Evolutionary conservation across 2,797 vertebrate genomes (phyloP).

Genomic region (Mormyrops attenuatus): DNA sequence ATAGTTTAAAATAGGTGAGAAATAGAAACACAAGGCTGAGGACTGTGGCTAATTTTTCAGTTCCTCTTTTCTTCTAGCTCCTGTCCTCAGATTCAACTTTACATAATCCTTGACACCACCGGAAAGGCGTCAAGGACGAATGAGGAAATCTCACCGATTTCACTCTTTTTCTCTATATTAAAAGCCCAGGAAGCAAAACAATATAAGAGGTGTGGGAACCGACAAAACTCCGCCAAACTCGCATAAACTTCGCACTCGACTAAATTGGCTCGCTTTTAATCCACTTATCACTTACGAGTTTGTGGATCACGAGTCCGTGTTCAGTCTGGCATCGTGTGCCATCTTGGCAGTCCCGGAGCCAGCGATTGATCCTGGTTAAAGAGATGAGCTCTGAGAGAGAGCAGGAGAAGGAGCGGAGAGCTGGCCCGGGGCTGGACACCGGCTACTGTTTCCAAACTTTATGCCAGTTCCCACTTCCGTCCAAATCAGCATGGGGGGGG

Average conservation of each 20-base stretch:
- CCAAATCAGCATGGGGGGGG: neutral
- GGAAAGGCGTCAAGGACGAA: neutral
- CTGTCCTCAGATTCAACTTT: neutral
- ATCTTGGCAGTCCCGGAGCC: neutral
- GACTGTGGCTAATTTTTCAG: neutral
- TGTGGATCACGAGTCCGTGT: neutral
- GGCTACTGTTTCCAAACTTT: neutral
- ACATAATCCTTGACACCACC: neutral
- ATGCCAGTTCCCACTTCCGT: slow-evolving; percentile 9
- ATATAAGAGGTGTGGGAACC: neutral
- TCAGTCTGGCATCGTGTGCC: neutral
- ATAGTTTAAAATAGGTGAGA: neutral
- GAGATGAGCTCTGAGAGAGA: neutral
- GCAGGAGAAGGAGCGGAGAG: neutral
- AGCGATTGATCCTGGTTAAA: slow-evolving; percentile 14
- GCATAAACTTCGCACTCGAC: neutral
- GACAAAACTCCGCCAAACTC: neutral
- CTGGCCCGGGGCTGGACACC: neutral
- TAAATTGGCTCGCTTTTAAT: slow-evolving; percentile 14
- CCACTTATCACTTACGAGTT: neutral
- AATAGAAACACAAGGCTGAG: neutral
- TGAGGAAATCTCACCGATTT: neutral
- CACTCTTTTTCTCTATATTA: neutral
- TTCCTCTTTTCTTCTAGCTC: neutral
- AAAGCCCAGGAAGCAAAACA: neutral